These are phyloP conservation scores for Hyphantria cunea DNA, from an alignment of 1,140 invertebrate species.

Conservation along the genomic window DNA sequence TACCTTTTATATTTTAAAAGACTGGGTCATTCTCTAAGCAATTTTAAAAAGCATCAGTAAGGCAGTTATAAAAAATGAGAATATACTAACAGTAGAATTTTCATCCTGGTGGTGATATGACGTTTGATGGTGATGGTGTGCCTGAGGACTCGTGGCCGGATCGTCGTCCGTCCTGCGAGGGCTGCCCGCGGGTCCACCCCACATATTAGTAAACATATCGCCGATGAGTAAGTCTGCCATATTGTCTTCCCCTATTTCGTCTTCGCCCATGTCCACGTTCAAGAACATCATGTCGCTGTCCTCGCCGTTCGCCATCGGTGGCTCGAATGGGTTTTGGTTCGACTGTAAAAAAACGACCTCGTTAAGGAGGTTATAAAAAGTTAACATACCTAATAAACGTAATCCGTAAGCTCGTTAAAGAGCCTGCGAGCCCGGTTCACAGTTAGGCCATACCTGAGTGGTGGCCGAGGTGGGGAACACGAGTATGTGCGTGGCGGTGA, in stretches of 20 bases:
- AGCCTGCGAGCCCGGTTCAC: too few relatives aligned
- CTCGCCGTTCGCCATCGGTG: conserved; percentile 89
- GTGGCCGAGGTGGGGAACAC: conserved; percentile 99
- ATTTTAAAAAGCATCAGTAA: too few relatives aligned
- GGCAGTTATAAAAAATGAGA: too few relatives aligned
- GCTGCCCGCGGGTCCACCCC: conserved; percentile 69
- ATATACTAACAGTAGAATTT: conserved; percentile 77
- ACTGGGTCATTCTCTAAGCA: too few relatives aligned
- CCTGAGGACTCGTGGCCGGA: conserved; percentile 44
- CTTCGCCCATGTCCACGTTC: conserved; percentile 87
- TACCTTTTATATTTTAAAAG: too few relatives aligned
- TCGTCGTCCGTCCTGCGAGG: conserved; percentile 77
- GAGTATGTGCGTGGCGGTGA: conserved; percentile 98
- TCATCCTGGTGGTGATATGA: conserved; percentile 78
- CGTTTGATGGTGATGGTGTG: conserved; percentile 45
- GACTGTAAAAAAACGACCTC: conserved; percentile 85
- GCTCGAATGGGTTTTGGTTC: conserved; percentile 92
- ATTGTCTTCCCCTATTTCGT: conserved; percentile 88
- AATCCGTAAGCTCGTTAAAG: too few relatives aligned
- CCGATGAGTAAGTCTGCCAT: conserved; percentile 83
- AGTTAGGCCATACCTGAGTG: conserved; percentile 88
- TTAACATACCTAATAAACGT: too few relatives aligned
- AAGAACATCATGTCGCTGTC: conserved; percentile 88
- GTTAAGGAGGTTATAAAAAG: too few relatives aligned
- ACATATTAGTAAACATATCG: conserved; percentile 82